Percentiles rank a stretch among this genome's conserved stretches.
These are phyloP conservation scores for Hylia prasina DNA, from an alignment of 2,113 vertebrate species.

Conservation along the genomic window DNA sequence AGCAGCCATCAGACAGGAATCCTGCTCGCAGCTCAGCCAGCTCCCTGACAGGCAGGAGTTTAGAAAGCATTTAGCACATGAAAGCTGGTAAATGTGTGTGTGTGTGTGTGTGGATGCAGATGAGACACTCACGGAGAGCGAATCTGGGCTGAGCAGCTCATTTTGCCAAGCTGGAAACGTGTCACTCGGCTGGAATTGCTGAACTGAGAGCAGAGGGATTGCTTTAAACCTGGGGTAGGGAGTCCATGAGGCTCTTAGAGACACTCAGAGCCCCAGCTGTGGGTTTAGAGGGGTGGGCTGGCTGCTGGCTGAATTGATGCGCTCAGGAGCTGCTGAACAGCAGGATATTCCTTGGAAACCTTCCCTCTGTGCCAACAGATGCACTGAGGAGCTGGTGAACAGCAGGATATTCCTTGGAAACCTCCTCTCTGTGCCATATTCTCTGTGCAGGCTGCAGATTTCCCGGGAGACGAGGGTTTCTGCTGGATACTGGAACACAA, in stretches of 20 bases:
- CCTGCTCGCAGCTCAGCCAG: not conserved
- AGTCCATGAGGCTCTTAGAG: not conserved
- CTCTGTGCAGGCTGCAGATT: not conserved
- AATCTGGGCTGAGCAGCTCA: not conserved
- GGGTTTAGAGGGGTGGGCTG: not conserved
- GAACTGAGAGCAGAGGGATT: not conserved
- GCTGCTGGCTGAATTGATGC: not conserved
- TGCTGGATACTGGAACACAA: not conserved
- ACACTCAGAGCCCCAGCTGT: not conserved
- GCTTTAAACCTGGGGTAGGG: not conserved
- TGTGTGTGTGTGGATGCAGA: not conserved
- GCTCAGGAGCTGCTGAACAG: not conserved
- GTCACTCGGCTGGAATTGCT: not conserved
- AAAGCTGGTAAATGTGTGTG: not conserved
- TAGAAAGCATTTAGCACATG: conserved; percentile 5
- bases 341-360: not conserved
- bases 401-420: not conserved
- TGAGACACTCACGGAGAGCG: not conserved
- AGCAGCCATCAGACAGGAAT: not conserved
- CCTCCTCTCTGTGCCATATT: accelerated
- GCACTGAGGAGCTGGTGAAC: not conserved
- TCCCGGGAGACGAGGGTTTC: accelerated
- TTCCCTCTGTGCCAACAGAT: not conserved
- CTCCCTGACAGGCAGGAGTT: not conserved
- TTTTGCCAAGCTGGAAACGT: not conserved